Evolutionary conservation across 2,888 invertebrate species (phyloP).

Genomic region (Drosophila aldrichi): DNA sequence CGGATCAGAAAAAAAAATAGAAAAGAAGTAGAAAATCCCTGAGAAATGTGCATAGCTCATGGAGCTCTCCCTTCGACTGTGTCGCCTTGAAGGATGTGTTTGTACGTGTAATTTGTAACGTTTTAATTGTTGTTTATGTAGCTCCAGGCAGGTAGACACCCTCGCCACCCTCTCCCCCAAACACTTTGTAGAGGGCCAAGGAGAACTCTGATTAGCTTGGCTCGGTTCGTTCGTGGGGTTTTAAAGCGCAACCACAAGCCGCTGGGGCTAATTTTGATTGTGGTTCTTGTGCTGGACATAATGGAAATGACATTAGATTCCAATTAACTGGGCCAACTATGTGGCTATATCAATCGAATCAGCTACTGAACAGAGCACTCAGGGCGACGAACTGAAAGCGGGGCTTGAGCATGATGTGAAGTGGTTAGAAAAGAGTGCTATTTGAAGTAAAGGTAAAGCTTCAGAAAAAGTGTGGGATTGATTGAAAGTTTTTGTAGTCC

Average conservation of each 20-base stretch:
- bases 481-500: too few species aligned
- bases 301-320: conserved; percentile 51
- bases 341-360: conserved; percentile 13
- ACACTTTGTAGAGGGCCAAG: background rate
- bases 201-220: conserved; percentile 42
- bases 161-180: background rate
- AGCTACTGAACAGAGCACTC: background rate
- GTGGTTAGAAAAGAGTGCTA: background rate
- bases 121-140: conserved; percentile 79
- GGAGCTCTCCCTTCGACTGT: conserved; percentile 17
- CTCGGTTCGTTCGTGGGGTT: conserved; percentile 10
- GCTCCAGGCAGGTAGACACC: conserved; percentile 29
- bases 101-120: conserved; percentile 73
- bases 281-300: conserved; percentile 41
- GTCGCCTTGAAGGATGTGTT: conserved; percentile 57
- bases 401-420: background rate
- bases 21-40: conserved; percentile 10
- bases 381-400: background rate
- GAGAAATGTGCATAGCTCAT: conserved; percentile 36
- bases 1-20: conserved; percentile 2
- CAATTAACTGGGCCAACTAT: conserved; percentile 64
- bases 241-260: conserved; percentile 45
- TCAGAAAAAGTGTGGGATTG: background rate
- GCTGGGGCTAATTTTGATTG: conserved; percentile 65
- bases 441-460: background rate